These are phyloP conservation scores for Podargus strigoides DNA, from an alignment of 2,797 vertebrate genomes.

Conservation along the genomic window DNA sequence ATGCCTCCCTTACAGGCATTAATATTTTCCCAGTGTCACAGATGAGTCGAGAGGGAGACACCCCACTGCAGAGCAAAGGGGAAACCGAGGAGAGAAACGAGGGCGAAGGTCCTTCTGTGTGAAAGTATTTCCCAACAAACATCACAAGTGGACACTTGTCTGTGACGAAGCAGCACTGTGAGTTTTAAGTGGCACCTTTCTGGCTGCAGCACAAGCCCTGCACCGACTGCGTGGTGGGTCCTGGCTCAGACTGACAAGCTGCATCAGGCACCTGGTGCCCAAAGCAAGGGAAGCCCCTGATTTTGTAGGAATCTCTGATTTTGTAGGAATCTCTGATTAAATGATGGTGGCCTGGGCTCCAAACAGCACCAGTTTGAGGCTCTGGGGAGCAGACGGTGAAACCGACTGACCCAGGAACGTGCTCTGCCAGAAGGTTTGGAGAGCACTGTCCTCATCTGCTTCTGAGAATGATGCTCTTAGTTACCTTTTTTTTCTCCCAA, in stretches of 20 bases:
- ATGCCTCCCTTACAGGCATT: background rate
- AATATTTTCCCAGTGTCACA: background rate
- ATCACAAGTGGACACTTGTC: background rate
- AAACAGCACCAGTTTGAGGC: background rate
- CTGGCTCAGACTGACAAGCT: background rate
- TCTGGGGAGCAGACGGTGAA: background rate
- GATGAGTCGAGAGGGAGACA: background rate
- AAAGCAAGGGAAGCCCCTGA: background rate
- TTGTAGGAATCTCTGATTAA: background rate
- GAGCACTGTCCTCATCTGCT: background rate
- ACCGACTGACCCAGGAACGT: background rate
- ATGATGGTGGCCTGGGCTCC: background rate
- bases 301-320: background rate
- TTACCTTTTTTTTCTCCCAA: background rate
- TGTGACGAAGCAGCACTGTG: background rate
- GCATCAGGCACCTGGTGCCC: background rate
- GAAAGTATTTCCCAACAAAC: background rate
- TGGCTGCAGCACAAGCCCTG: background rate
- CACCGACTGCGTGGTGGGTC: background rate
- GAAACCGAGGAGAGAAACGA: background rate
- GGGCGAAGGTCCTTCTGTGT: fast-evolving
- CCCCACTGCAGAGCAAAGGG: background rate
- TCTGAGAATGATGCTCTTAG: background rate
- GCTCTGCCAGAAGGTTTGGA: background rate
- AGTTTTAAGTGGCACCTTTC: background rate